Percentiles rank a stretch among this genome's conserved stretches.
These are phyloP conservation scores for Daboia siamensis DNA, from an alignment of 2,113 vertebrate species.

Conservation along the genomic window DNA sequence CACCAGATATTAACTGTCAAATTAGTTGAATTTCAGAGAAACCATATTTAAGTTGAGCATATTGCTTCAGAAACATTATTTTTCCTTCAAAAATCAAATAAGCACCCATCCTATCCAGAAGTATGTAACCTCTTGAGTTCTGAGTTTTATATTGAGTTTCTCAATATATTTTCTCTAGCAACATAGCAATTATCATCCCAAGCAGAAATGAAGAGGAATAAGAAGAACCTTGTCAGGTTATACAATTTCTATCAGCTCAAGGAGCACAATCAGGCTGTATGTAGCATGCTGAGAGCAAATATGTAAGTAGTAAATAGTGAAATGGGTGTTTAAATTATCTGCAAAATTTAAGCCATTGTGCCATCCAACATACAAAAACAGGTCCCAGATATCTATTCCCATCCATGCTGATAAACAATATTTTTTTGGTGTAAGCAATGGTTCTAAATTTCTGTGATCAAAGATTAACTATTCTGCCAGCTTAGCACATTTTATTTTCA, in stretches of 20 bases:
- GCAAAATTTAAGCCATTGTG: not conserved
- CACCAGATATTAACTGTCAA: not conserved
- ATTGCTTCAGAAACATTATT: not conserved
- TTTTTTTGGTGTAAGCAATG: not conserved
- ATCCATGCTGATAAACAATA: not conserved
- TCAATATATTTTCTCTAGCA: not conserved
- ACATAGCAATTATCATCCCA: not conserved
- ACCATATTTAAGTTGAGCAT: not conserved
- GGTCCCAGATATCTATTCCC: not conserved
- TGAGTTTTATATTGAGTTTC: not conserved
- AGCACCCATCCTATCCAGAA: accelerated
- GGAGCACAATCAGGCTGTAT: not conserved
- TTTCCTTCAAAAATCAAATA: not conserved
- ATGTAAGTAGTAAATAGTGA: not conserved
- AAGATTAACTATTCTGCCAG: not conserved
- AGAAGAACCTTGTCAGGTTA: not conserved
- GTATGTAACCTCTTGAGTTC: not conserved
- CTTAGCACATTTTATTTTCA: constrained; percentile 27
- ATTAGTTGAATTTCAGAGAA: not conserved
- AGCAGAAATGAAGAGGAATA: not conserved
- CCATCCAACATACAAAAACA: not conserved
- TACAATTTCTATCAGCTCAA: not conserved
- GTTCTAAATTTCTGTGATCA: not conserved
- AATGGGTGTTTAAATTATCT: not conserved
- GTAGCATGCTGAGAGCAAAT: not conserved